Evolutionary conservation across 2,797 vertebrate genomes (phyloP).

Genomic region (Sebastes paucispinis): DNA sequence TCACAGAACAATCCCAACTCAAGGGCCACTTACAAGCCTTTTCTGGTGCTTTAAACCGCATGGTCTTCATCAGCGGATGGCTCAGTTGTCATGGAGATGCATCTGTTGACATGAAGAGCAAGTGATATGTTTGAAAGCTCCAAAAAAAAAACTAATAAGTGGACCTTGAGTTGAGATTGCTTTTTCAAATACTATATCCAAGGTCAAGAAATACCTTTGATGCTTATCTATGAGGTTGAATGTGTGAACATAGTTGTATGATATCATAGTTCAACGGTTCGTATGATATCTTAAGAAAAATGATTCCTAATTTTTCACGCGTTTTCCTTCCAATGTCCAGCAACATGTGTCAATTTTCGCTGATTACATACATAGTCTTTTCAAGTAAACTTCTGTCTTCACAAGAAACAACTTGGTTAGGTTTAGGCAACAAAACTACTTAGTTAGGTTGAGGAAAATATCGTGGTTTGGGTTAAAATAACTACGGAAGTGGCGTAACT

Average conservation of each 20-base stretch:
- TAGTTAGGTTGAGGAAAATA: too few species aligned
- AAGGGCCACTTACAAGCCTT: neutral
- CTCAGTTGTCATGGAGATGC: neutral
- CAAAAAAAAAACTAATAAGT: neutral
- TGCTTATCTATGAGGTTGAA: neutral
- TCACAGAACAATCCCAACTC: neutral
- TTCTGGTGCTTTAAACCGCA: neutral
- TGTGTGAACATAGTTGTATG: neutral
- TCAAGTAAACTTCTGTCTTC: too few species aligned
- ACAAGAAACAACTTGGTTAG: too few species aligned
- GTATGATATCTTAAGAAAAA: too few species aligned
- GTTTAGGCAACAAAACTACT: too few species aligned
- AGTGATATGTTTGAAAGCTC: neutral
- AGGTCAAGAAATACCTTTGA: neutral
- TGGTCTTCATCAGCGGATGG: neutral
- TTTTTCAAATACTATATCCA: neutral
- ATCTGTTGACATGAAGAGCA: neutral
- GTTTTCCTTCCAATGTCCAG: too few species aligned
- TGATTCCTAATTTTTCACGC: too few species aligned
- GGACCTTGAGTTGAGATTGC: neutral
- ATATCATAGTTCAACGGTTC: too few species aligned
- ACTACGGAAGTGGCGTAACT: too few species aligned
- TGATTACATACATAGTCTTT: accelerated
- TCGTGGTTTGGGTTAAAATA: accelerated
- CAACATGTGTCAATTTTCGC: too few species aligned